Base-by-base conservation (phyloP, 2,888 invertebrate genomes). In the Scrobipalpa costella region DNA sequence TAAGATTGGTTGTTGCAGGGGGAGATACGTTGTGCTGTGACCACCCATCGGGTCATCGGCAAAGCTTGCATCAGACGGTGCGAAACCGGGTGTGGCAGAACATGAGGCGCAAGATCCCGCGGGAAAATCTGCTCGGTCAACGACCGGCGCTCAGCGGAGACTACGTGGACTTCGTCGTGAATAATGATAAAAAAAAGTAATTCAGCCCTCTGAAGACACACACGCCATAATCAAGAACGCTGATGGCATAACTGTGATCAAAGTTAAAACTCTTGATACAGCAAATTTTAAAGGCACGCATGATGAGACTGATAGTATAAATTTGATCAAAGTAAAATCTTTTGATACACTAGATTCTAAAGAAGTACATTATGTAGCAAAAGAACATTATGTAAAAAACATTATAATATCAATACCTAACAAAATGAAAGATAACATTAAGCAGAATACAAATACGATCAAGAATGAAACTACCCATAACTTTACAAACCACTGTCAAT, bases 121-220 rank as follows among this genome's bases (percentile, higher is more conserved):
- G 83, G 63, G 90, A 91, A 64, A 88, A 91, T 67, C 78, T 91
- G 19, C 57, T 91, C 64, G 70, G 76, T 13, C 27, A 13, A 7
- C 33, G 34, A n/a, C 33, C 33, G 34, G 71, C 77, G 0, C 79
- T 83, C 3, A 73, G 75, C 0, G 87, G 82, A 61, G 90, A 91
- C 64, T 91, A 91, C 44, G 85, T 78, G 0, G 90, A 91, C 65
- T 91, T 91, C 49, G 71, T 91, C 2, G 90, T 91, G 11, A 91
- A 91, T 64, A 91, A 90, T 69, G 90, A 91, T 68, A 80, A 86
- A 49, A 60, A 67, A 61, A 63, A 64, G 33, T 36, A 40, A 47
- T 7, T 47, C 2, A 7, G 6, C 1, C 13, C 40, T 19, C 40
- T 40, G 36, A 52, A 52, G 21, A 40, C 58, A 40, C 17, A 38